A percentile compares a stretch with the other conserved stretches of the same genome.
These are phyloP conservation scores for Pheosia tremula DNA, from an alignment of 2,888 invertebrate genomes.

Conservation along the genomic window DNA sequence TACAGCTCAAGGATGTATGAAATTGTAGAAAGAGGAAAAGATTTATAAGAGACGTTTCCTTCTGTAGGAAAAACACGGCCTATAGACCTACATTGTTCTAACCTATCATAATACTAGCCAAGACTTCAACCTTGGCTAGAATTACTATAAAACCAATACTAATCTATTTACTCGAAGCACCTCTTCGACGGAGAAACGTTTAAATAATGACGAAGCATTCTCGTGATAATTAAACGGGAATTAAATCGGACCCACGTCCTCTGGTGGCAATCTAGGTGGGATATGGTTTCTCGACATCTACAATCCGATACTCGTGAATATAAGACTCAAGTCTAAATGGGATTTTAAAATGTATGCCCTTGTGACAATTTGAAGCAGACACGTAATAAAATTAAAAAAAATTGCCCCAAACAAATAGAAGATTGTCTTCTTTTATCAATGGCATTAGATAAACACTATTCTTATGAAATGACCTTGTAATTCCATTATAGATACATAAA, in stretches of 20 bases:
- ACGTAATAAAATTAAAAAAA: background rate
- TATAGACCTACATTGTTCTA: no score
- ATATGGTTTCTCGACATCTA: conserved; percentile 45
- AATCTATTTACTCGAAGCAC: conserved; percentile 21
- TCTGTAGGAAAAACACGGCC: no score
- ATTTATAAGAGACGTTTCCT: no score
- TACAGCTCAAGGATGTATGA: no score
- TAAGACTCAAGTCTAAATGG: conserved; percentile 35
- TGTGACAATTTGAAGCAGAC: conserved; percentile 18
- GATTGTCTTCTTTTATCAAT: no score
- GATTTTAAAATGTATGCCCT: conserved; percentile 37
- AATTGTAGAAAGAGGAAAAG: no score
- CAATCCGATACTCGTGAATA: conserved; percentile 43
- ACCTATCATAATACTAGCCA: background rate
- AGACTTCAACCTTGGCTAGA: conserved; percentile 20
- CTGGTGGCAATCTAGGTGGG: conserved; percentile 37
- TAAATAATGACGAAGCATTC: conserved; percentile 35
- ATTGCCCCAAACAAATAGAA: background rate
- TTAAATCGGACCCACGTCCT: conserved; percentile 37
- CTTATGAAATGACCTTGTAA: no score
- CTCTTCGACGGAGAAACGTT: conserved; percentile 9
- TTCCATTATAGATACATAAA: no score
- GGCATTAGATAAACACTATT: no score
- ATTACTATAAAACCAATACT: conserved; percentile 23
- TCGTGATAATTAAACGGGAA: conserved; percentile 44